Base-by-base conservation (phyloP, 2,797 vertebrate genomes). In the Pygocentrus nattereri region DNA sequence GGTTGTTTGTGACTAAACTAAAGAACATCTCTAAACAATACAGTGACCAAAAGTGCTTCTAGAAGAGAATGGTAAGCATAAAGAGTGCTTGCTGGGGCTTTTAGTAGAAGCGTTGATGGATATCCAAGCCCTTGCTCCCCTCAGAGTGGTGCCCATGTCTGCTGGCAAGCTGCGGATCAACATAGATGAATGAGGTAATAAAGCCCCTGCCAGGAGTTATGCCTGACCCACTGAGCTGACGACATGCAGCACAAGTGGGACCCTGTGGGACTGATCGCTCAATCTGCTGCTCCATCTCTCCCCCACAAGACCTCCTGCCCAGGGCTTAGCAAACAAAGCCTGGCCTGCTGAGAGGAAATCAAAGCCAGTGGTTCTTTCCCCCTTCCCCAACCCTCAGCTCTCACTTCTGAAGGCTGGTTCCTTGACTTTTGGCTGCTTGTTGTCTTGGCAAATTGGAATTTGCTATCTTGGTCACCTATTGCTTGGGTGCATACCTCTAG, bases 251-350 rank as follows among this genome's bases (percentile, higher is more conserved):
- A 78, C 67, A 82, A 74, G 74, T 76, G 73, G 18, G 25, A 86
- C 90, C 91, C 89, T 90, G 90, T 90, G 91, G 90, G 90, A 93
- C 91, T 88, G 91, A 94, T 93, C 90, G 88, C 86, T 95, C 92
- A 92, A 91, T 93, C 91, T 92, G 88, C 88, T 89, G 76, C 83
- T 83, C 79, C 80, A 74, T 81, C 76, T 83, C 82, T 79, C 85
- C 79, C 80, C 81, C 41, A 1, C 82, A 80, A 78, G 31, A 75
- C 52, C 62, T 58, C 69, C 68, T 69, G 59, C 25, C 34, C 61
- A 52, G 61, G 78, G 77, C 44, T 71, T 71, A 76, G 83, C 84
- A 83, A 79, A 83, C 44, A 74, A 61, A 68, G 70, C 59, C 41
- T 38, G 8, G 61, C 81, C 52, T 79, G 87, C 87, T 68, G 61